A percentile compares a stretch with the other conserved stretches of the same genome.
Conservation (phyloP, 2,888 invertebrate species). For the Thereva unica region DNA sequence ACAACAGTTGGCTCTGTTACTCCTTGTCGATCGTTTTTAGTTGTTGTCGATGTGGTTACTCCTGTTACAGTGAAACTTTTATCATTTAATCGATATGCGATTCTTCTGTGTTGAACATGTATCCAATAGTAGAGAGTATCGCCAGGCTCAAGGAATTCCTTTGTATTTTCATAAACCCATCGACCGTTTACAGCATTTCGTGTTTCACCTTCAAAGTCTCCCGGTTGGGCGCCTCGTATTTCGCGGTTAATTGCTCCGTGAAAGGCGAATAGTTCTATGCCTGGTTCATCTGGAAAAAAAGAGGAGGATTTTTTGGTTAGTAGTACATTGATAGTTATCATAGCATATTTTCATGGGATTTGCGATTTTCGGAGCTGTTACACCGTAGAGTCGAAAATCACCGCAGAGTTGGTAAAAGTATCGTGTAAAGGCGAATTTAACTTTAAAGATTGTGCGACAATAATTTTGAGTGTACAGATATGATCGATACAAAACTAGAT, state of each 20-base stretch:
- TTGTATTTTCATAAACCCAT: conserved; percentile 62
- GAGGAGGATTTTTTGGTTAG: neutral
- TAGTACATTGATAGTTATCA: neutral
- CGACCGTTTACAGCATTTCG: conserved; percentile 56
- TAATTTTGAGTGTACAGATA: too few relatives aligned
- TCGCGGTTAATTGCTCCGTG: conserved; percentile 66
- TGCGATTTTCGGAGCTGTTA: neutral
- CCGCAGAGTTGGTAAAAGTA: too few relatives aligned
- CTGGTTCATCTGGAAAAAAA: conserved; percentile 58
- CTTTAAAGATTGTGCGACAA: too few relatives aligned
- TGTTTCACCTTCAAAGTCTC: conserved; percentile 62
- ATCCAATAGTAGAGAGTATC: conserved; percentile 68
- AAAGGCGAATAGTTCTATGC: conserved; percentile 65
- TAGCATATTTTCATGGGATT: neutral
- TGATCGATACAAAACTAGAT: too few relatives aligned
- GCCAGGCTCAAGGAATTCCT: conserved; percentile 58
- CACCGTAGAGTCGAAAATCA: too few relatives aligned
- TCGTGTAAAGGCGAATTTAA: too few relatives aligned
- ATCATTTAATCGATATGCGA: conserved; percentile 27
- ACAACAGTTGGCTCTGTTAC: neutral
- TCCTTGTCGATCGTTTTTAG: neutral
- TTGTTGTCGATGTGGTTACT: neutral
- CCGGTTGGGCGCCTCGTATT: conserved; percentile 60
- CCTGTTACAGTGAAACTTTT: conserved; percentile 12
- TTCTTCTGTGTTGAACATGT: conserved; percentile 61